These are phyloP conservation scores for Leucosticte australis DNA, from an alignment of 2,113 vertebrate genomes.

Conservation along the genomic window DNA sequence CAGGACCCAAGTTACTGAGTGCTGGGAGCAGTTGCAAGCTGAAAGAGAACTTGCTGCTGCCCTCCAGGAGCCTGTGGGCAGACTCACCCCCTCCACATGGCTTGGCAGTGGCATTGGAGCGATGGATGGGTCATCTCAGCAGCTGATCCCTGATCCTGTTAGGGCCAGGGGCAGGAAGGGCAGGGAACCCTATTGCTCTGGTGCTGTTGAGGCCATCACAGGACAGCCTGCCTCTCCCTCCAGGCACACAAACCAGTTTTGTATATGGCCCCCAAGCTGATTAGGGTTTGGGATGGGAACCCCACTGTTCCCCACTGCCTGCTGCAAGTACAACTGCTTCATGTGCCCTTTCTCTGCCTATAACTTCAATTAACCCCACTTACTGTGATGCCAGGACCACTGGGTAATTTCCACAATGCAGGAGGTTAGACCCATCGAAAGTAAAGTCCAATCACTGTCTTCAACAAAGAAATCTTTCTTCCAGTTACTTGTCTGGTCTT, in stretches of 20 bases:
- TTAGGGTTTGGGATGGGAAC: background rate
- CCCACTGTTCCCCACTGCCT: background rate
- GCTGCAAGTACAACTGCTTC: background rate
- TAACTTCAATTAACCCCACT: background rate
- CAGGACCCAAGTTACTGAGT: background rate
- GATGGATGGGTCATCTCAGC: background rate
- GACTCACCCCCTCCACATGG: background rate
- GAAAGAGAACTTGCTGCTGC: background rate
- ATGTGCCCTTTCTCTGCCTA: background rate
- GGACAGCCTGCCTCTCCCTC: background rate
- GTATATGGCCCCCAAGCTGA: background rate
- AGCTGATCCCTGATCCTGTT: background rate
- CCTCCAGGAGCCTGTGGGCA: background rate
- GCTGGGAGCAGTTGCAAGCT: background rate
- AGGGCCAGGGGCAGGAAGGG: background rate
- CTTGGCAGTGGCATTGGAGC: background rate
- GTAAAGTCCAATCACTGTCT: background rate
- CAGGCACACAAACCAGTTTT: background rate
- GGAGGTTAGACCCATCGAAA: background rate
- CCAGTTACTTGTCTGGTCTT: background rate
- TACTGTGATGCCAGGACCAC: background rate
- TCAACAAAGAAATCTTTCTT: constrained; percentile 41
- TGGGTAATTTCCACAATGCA: background rate
- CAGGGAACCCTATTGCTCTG: background rate
- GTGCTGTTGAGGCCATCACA: background rate